Percentiles rank a stretch among this genome's conserved stretches.
Conservation (phyloP, 2,113 vertebrate species). For the Oriolus oriolus region DNA sequence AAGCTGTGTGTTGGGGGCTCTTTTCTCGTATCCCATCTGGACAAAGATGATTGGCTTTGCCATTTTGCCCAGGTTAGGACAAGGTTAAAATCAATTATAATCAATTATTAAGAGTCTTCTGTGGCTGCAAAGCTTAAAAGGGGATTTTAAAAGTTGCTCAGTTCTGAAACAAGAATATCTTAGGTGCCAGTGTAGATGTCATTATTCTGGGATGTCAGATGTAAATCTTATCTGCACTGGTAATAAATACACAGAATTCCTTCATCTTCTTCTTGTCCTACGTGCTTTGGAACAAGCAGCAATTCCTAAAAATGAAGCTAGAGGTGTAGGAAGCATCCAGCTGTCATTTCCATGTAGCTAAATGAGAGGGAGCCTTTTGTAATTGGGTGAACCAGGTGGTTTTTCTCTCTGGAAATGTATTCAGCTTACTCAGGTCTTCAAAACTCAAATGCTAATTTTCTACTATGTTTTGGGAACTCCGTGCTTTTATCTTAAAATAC, state of each 20-base stretch:
- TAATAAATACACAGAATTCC: conserved; percentile 46
- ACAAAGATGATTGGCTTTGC: conserved; percentile 82
- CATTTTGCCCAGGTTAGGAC: conserved; percentile 84
- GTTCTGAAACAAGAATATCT: conserved; percentile 67
- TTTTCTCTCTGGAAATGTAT: conserved; percentile 45
- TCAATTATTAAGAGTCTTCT: conserved; percentile 91
- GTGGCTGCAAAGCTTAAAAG: conserved; percentile 78
- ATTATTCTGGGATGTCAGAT: conserved; percentile 66
- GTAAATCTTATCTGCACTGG: conserved; percentile 53
- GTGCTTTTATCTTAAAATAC: conserved; percentile 16
- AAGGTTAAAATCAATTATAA: conserved; percentile 92
- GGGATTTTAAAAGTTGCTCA: conserved; percentile 68
- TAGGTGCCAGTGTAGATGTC: conserved; percentile 41
- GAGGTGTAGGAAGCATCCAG: neutral
- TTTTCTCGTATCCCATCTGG: conserved; percentile 78
- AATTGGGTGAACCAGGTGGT: conserved; percentile 48
- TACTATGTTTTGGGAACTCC: conserved; percentile 4
- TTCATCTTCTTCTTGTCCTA: conserved; percentile 15
- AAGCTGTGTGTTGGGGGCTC: conserved; percentile 78
- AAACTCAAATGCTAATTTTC: conserved; percentile 43
- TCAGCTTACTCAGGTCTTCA: neutral
- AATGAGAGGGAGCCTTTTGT: conserved; percentile 48
- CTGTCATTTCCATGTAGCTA: conserved; percentile 27
- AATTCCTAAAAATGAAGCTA: neutral
- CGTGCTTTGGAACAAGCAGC: conserved; percentile 9